Evolutionary conservation across 1,140 invertebrate genomes (phyloP), one percentile per base, ranked within the genome.

Genomic region (Doryteuthis pealeii): DNA sequence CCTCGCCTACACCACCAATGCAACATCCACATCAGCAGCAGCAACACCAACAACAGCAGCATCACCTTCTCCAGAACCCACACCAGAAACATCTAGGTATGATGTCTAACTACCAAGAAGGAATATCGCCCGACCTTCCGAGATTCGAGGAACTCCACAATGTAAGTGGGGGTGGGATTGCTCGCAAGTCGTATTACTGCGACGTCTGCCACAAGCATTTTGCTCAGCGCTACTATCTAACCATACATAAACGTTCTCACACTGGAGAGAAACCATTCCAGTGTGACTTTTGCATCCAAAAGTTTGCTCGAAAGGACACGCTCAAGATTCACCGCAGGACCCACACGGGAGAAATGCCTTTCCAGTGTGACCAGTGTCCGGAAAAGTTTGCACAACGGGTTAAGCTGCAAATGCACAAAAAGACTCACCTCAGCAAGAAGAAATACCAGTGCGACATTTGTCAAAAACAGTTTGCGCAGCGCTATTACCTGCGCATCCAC

Each of bases 321-420:
- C 65, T 77, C 10, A 74, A 30, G 22, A 43, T 32, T 22, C 70
- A 72, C 66, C 90, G 96, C 15, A 88, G 96, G n/a, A 76, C 72
- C 0, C 96, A 98, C 70, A 98, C 96, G 0, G 96, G 97, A 82
- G 95, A 96, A 78, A 97, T 97, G 85, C 96, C 96, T 0, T 97
- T 97, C 89, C 93, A 96, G 82, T 98, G 96, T 83, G 89, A 92
- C 73, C 92, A 92, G 0, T 98, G 96, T 82, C 93, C 93, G 33
- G 77, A 79, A 62, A 71, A 65, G 22, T 80, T 80, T 71, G 76
- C 74, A 65, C 72, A 80, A 30, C 74, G 70, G n/a, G 74, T 74
- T 68, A 75, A 74, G 22, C 90, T 99, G 71, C 99, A 99, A 88
- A 99, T 76, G 35, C 81, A 82, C 45, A 76, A 75, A 40, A 45